A percentile compares a stretch with the other conserved stretches of the same genome.
Evolutionary conservation across 2,113 vertebrate genomes (phyloP).

Genomic region (Prionailurus bengalensis): DNA sequence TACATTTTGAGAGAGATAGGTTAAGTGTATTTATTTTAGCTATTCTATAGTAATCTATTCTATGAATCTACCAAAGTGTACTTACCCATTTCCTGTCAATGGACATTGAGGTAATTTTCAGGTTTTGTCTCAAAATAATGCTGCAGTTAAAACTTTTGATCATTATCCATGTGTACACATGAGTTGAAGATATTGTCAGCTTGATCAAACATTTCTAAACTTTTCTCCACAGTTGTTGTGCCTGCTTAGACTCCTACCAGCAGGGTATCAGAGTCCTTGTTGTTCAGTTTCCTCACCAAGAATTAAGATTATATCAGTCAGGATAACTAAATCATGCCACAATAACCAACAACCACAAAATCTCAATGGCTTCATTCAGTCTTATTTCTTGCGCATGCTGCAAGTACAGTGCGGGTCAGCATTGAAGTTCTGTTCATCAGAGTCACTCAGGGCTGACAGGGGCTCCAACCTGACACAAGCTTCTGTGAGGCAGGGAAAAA

Average conservation of each 20-base stretch:
- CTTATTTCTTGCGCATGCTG: neutral
- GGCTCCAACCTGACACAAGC: neutral
- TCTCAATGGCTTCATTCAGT: neutral
- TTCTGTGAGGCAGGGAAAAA: neutral
- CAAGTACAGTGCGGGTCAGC: neutral
- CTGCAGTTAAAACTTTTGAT: neutral
- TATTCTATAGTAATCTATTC: neutral
- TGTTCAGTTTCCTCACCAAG: neutral
- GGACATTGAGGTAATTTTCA: neutral
- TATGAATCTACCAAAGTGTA: neutral
- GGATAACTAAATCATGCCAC: neutral
- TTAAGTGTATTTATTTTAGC: slow-evolving; percentile 19
- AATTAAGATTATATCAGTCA: neutral
- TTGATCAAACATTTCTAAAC: neutral
- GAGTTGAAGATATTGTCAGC: neutral
- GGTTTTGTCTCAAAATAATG: neutral
- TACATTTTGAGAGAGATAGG: slow-evolving; percentile 7
- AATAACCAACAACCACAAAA: neutral
- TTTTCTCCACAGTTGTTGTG: neutral
- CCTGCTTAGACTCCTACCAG: neutral
- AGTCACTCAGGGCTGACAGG: neutral
- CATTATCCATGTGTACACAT: neutral
- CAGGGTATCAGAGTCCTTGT: neutral
- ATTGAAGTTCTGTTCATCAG: neutral
- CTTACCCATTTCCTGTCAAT: neutral